Conservation (phyloP, 2,888 invertebrate genomes). For the Augiades crinisus region DNA sequence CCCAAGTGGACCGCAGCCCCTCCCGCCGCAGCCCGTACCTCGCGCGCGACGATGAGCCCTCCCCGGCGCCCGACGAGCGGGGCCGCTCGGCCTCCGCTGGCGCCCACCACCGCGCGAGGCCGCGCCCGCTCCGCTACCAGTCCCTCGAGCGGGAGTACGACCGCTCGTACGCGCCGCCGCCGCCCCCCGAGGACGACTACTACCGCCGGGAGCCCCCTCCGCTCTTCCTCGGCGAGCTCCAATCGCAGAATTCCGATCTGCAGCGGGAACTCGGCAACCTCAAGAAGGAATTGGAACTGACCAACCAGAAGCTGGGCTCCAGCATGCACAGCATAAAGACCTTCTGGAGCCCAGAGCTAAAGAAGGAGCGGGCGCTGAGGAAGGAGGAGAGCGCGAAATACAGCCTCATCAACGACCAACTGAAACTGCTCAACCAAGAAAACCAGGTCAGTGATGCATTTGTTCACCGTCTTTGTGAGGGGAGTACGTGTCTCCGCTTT, state of each 20-base stretch:
- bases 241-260: slow-evolving; percentile 96
- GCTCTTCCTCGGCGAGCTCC: slow-evolving; percentile 91
- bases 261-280: slow-evolving; percentile 94
- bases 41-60: slow-evolving; percentile 89
- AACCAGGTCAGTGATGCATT: slow-evolving; percentile 89
- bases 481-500: slow-evolving; percentile 20
- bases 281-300: slow-evolving; percentile 96
- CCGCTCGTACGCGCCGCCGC: slow-evolving; percentile 93
- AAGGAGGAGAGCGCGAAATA: slow-evolving; percentile 99
- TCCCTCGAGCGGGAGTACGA: slow-evolving; percentile 91
- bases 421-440: slow-evolving; percentile 97
- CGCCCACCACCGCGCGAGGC: slow-evolving; percentile 89
- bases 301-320: slow-evolving; percentile 98
- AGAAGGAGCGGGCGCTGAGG: slow-evolving; percentile 97
- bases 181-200: slow-evolving; percentile 86
- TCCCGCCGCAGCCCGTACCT: slow-evolving; percentile 91
- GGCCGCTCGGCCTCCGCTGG: slow-evolving; percentile 87
- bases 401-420: slow-evolving; percentile 97
- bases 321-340: slow-evolving; percentile 99
- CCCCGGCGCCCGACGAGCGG: slow-evolving; percentile 91
- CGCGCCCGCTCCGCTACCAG: slow-evolving; percentile 87
- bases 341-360: slow-evolving; percentile 99
- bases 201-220: slow-evolving; percentile 82
- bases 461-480: slow-evolving; percentile 16
- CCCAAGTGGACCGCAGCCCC: slow-evolving; percentile 95